phyloP scores from a whole-genome alignment of 1,140 invertebrate species.

The Latrodectus geometricus region DNA sequence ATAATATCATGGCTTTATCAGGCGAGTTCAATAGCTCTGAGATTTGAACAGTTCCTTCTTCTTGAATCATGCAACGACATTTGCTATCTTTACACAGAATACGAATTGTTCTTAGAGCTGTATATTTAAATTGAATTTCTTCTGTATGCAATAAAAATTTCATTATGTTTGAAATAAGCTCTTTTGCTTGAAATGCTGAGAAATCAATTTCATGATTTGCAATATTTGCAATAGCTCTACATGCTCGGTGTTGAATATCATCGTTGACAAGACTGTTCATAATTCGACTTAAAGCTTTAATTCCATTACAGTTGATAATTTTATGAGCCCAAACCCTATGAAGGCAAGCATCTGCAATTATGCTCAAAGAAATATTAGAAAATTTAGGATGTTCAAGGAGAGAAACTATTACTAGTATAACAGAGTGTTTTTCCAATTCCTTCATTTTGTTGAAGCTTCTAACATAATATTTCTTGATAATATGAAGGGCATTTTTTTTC shows the following conservation, averaged over 20 bases:
- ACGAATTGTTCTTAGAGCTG: slow-evolving; percentile 35
- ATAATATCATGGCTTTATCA: slow-evolving; percentile 9
- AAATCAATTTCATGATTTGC: slow-evolving; percentile 27
- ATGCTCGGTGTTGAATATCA: slow-evolving; percentile 54
- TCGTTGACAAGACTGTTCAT: slow-evolving; percentile 28
- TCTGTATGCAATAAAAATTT: slow-evolving; percentile 50
- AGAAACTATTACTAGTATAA: slow-evolving; percentile 25
- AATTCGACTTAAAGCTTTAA: slow-evolving; percentile 8
- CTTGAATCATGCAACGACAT: slow-evolving; percentile 15
- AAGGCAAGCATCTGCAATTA: slow-evolving; percentile 49
- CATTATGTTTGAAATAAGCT: slow-evolving; percentile 26
- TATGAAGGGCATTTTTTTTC: background rate
- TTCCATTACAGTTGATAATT: slow-evolving; percentile 27
- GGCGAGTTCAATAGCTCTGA: slow-evolving; percentile 16
- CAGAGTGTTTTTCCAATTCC: background rate
- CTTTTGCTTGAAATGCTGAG: background rate
- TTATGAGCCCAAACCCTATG: background rate
- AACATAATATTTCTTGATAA: slow-evolving; percentile 27
- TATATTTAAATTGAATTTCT: slow-evolving; percentile 29
- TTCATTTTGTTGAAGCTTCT: slow-evolving; percentile 10
- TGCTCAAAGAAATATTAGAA: slow-evolving; percentile 31
- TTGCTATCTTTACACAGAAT: slow-evolving; percentile 23
- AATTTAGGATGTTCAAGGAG: slow-evolving; percentile 41
- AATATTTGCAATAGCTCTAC: slow-evolving; percentile 61
- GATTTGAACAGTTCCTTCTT: slow-evolving; percentile 26